Evolutionary conservation across 2,797 vertebrate species (phyloP).

Genomic region (Crenichthys baileyi): DNA sequence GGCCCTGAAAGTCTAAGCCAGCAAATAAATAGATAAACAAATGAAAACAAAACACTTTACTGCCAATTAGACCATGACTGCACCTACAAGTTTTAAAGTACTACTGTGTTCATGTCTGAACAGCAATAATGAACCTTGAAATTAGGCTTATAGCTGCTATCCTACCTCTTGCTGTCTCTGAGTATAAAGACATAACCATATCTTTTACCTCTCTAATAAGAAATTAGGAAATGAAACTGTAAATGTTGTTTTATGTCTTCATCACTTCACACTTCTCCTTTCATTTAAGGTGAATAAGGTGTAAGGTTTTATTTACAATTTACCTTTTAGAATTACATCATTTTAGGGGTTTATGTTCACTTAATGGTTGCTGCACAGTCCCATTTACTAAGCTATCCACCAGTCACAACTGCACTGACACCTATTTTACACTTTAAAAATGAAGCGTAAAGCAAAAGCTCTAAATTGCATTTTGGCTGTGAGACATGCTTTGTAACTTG

Average conservation of each 20-base stretch:
- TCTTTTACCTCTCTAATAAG: slow-evolving; percentile 11
- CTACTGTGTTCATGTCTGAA: slow-evolving; percentile 49
- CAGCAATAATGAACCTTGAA: slow-evolving; percentile 61
- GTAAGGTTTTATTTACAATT: too few relatives aligned
- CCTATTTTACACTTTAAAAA: not conserved
- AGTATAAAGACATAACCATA: slow-evolving; percentile 27
- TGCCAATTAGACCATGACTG: slow-evolving; percentile 66
- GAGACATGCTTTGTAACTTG: too few relatives aligned
- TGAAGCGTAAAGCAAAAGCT: not conserved
- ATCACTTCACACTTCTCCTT: not conserved
- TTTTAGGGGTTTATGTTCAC: not conserved
- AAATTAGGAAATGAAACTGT: slow-evolving; percentile 20
- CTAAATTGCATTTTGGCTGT: not conserved
- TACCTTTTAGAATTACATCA: too few relatives aligned
- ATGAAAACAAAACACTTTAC: slow-evolving; percentile 61
- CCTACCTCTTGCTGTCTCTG: slow-evolving; percentile 29
- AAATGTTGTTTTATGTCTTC: slow-evolving; percentile 3
- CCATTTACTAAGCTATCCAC: not conserved
- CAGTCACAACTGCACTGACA: not conserved
- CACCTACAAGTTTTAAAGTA: slow-evolving; percentile 64
- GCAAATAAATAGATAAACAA: slow-evolving; percentile 73
- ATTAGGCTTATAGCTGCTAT: slow-evolving; percentile 35
- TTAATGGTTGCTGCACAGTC: not conserved
- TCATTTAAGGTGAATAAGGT: too few relatives aligned
- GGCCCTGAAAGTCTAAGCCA: slow-evolving; percentile 70